Conservation (phyloP, 2,888 invertebrate genomes). For the Melitaea athalia region DNA sequence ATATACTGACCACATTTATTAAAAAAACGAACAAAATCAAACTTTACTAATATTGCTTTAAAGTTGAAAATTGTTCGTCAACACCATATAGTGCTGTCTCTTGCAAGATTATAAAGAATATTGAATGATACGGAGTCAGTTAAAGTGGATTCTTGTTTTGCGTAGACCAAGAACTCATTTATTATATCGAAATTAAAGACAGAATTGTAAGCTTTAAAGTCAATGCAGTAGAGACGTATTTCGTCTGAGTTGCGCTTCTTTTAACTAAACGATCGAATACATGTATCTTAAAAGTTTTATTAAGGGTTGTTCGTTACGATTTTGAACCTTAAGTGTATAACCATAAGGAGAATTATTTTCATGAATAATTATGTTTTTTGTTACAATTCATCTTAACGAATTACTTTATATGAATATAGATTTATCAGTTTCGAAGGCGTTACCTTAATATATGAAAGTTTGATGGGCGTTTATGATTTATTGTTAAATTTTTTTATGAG, state of each 20-base stretch:
- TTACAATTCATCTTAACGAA: slow-evolving; percentile 16
- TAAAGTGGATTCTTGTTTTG: slow-evolving; percentile 26
- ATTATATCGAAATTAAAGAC: not conserved
- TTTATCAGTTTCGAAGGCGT: slow-evolving; percentile 34
- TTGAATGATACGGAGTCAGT: slow-evolving; percentile 32
- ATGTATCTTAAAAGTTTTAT: slow-evolving; percentile 21
- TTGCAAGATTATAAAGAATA: slow-evolving; percentile 31
- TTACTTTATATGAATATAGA: slow-evolving; percentile 23
- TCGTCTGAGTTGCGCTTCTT: not conserved
- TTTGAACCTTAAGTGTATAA: slow-evolving; percentile 21
- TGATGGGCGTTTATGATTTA: slow-evolving; percentile 35
- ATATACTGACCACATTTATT: slow-evolving; percentile 43
- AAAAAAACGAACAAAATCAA: not conserved
- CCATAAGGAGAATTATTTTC: not conserved
- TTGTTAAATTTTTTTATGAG: not conserved
- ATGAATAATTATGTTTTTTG: slow-evolving; percentile 12
- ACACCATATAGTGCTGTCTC: slow-evolving; percentile 12
- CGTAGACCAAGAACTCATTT: slow-evolving; percentile 18
- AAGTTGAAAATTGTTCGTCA: slow-evolving; percentile 11
- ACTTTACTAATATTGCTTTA: not conserved
- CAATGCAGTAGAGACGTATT: not conserved
- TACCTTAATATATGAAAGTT: slow-evolving; percentile 28
- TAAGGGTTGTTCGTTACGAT: slow-evolving; percentile 10
- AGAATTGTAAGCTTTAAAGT: not conserved
- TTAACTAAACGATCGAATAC: slow-evolving; percentile 11